Evolutionary conservation across 1,140 invertebrate species (phyloP).

Genomic region (Drosophila lacertosa): DNA sequence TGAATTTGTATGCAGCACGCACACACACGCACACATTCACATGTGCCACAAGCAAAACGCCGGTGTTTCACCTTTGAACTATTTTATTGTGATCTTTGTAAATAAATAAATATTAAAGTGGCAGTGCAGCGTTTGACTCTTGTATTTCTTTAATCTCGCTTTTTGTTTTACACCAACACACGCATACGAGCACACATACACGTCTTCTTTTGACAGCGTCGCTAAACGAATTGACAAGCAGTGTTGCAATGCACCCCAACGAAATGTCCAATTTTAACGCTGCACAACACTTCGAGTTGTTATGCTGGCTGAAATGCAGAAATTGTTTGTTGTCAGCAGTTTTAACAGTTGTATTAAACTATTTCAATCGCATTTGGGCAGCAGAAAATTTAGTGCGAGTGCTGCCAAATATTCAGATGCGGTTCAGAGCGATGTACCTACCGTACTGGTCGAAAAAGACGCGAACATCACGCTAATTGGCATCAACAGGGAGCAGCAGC

Average conservation of each 20-base stretch:
- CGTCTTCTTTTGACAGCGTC: conserved; percentile 57
- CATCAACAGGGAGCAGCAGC: conserved; percentile 92
- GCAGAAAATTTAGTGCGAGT: conserved; percentile 20
- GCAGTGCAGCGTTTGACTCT: conserved; percentile 46
- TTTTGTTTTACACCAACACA: conserved; percentile 66
- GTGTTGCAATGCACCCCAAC: conserved; percentile 28
- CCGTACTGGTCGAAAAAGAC: conserved; percentile 83
- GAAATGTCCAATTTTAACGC: conserved; percentile 18
- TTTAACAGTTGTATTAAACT: conserved; percentile 12
- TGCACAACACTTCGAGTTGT: conserved; percentile 42
- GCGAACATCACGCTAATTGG: conserved; percentile 89
- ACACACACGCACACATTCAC: conserved; percentile 6
- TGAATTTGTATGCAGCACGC: conserved; percentile 15
- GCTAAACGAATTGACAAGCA: conserved; percentile 33
- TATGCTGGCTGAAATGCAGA: conserved; percentile 48
- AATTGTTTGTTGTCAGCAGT: conserved; percentile 46
- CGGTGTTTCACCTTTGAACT: conserved; percentile 33
- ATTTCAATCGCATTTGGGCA: conserved; percentile 11
- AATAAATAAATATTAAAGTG: conserved; percentile 48
- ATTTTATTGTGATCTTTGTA: conserved; percentile 39
- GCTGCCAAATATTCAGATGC: conserved; percentile 5
- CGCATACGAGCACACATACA: conserved; percentile 47
- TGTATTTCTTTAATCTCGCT: conserved; percentile 39
- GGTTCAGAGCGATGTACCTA: conserved; percentile 12
- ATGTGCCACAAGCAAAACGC: conserved; percentile 27